phyloP scores from a whole-genome alignment of 1,140 invertebrate species.

The Xylocopa sonorina region DNA sequence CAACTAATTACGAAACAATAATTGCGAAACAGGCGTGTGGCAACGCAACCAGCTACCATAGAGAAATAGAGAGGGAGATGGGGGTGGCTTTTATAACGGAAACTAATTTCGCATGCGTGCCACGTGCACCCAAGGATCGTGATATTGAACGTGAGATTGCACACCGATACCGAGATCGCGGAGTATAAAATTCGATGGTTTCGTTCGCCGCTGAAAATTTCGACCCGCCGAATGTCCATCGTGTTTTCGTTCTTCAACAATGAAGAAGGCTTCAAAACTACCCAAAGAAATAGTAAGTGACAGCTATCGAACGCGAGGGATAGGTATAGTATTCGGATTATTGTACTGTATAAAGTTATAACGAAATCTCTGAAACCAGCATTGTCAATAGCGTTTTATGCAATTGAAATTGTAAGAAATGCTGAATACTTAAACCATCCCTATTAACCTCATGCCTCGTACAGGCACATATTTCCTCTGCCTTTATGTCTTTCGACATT shows the following conservation, averaged over 20 bases:
- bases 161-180: slow-evolving; percentile 20
- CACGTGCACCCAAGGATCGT: background rate
- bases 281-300: background rate
- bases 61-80: no score
- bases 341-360: background rate
- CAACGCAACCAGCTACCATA: background rate
- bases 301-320: background rate
- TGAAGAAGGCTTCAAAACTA: background rate
- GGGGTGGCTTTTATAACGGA: background rate
- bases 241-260: background rate
- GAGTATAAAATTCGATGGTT: slow-evolving; percentile 34
- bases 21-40: slow-evolving; percentile 11
- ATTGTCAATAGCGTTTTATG: background rate
- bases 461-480: no score
- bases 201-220: slow-evolving; percentile 11
- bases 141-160: slow-evolving; percentile 28
- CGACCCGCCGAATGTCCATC: background rate
- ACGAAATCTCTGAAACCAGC: background rate
- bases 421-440: no score
- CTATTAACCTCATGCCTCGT: no score
- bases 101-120: slow-evolving; percentile 39
- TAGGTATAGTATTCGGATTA: background rate
- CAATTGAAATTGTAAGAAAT: no score
- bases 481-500: no score
- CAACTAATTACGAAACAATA: slow-evolving; percentile 31